A percentile compares a stretch with the other conserved stretches of the same genome.
Evolutionary conservation across 1,140 invertebrate genomes (phyloP).

Genomic region (Aphaenogaster ashmeadi): DNA sequence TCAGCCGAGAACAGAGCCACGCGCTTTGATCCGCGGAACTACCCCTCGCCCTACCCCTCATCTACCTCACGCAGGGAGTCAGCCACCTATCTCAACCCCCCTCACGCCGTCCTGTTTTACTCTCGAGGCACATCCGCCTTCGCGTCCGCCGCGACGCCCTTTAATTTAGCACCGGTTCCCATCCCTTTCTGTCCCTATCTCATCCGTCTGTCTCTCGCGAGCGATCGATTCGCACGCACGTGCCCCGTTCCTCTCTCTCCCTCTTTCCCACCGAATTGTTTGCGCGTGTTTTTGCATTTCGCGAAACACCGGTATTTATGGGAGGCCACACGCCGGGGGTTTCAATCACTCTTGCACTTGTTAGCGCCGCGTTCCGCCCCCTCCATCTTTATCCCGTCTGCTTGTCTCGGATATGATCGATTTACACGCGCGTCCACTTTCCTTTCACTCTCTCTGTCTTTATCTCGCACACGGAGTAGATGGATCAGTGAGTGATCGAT

Average conservation of each 20-base stretch:
- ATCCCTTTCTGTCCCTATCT: constrained; percentile 33
- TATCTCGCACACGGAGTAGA: background rate
- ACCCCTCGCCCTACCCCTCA: constrained; percentile 41
- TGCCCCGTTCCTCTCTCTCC: background rate
- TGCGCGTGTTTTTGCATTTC: constrained; percentile 35
- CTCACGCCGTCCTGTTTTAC: constrained; percentile 68
- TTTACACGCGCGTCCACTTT: constrained; percentile 26
- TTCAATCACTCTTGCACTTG: constrained; percentile 48
- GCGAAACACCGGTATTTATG: constrained; percentile 16
- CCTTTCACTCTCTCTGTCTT: background rate
- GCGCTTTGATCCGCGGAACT: constrained; percentile 73
- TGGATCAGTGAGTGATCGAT: constrained; percentile 25
- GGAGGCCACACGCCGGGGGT: background rate
- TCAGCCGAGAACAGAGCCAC: constrained; percentile 72
- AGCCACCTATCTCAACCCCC: constrained; percentile 15
- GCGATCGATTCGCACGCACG: constrained; percentile 55
- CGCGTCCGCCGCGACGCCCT: constrained; percentile 76
- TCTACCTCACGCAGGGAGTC: constrained; percentile 48
- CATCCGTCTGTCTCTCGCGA: constrained; percentile 27
- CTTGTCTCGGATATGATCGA: constrained; percentile 41
- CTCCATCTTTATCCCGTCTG: constrained; percentile 24
- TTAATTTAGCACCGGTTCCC: constrained; percentile 75
- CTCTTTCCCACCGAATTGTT: background rate
- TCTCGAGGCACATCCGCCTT: constrained; percentile 81
- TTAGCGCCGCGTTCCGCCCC: constrained; percentile 4